Evolutionary conservation across 2,797 vertebrate species (phyloP), one percentile per base, ranked within the genome.

Genomic region (Chaunax sp.): DNA sequence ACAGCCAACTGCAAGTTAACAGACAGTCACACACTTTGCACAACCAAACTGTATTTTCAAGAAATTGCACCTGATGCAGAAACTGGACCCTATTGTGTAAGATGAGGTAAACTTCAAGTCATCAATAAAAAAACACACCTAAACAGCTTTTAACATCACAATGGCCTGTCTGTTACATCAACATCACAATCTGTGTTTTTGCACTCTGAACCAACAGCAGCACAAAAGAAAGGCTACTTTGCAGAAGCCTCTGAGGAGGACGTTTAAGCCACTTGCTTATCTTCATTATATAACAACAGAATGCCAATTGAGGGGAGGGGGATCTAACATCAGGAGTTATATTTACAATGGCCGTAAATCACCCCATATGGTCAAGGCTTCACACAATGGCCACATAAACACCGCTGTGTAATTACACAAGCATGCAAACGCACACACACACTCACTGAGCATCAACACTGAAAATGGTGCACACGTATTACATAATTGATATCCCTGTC

Each of bases 401-500:
- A 85, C 75, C 81, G 37, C 77, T 66, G 77, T 64, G 59, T 64
- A 79, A 80, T 76, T 59, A 77, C 76, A 87, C 63, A 57, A 52
- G 65, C 81, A 64, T 40, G 47, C 54, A 77, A 75, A 82, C 81
- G 77, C 57, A 41, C 50, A 9, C 52, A 25, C 22, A 18, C 55
- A 41, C 28, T 51, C 56, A 60, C 47, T 37, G 5, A 41, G 15
- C 40, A 18, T 41, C 16, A 41, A 16, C 16, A 43, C 4, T 43
- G 18, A 43, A 43, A n/a, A 87, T 79, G 80, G 76, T 90, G 85
- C 81, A 87, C 81, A 75, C 74, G 69, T 73, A 87, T 93, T 92
- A 92, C 89, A 92, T 92, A 92, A 92, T 89, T 90, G 76, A 87
- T 85, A 77, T 53, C 77, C 44, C 63, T 52, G 85, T 77, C 64